Evolutionary conservation across 2,888 invertebrate genomes (phyloP).

Genomic region (Lasioglossum vierecki): DNA sequence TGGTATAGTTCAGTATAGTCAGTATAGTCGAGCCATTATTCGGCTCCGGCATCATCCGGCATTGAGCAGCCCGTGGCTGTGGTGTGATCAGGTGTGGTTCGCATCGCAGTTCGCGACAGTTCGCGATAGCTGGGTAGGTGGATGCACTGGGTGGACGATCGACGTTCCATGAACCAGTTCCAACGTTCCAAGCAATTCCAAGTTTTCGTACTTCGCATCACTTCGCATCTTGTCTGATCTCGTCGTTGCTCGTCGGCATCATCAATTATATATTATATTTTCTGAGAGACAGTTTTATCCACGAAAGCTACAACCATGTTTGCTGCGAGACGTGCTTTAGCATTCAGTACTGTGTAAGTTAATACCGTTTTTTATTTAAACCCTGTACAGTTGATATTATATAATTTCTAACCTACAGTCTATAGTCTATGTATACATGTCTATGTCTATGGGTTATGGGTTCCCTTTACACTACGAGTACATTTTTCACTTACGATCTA

Average conservation of each 20-base stretch:
- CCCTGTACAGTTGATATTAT: constrained; percentile 61
- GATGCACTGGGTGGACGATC: no score
- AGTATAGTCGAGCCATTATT: no score
- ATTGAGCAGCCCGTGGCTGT: no score
- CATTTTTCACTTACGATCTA: not conserved
- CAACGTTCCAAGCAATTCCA: no score
- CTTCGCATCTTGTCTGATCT: not conserved
- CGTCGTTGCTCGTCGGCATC: not conserved
- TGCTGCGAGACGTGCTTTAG: constrained; percentile 65
- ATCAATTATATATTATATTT: not conserved
- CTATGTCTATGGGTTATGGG: not conserved
- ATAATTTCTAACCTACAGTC: constrained; percentile 74
- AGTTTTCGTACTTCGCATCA: not conserved
- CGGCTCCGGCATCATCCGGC: no score
- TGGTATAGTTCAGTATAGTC: no score
- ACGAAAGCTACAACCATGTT: constrained; percentile 67
- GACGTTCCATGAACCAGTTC: no score
- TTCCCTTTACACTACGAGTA: not conserved
- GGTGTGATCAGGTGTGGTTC: no score
- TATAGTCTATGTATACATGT: no score
- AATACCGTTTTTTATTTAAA: constrained; percentile 6
- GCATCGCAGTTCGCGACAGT: no score
- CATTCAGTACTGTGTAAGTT: constrained; percentile 72
- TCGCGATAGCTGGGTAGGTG: no score
- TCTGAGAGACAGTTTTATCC: not conserved